A percentile compares a stretch with the other conserved stretches of the same genome.
Conservation (phyloP, 1,140 invertebrate species). For the Drosophila sproati region DNA sequence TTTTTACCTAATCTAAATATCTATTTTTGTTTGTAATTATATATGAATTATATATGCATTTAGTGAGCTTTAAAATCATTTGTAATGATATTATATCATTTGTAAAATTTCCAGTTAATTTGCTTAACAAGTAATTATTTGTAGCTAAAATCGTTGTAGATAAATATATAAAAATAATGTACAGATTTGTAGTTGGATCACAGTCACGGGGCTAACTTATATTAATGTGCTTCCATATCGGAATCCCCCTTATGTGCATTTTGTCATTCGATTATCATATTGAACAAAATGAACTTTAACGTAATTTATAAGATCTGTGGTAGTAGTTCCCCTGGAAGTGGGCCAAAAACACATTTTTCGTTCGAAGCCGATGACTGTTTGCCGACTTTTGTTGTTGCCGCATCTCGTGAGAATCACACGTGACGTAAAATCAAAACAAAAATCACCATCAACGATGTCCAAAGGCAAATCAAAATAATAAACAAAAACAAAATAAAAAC, state of each 20-base stretch:
- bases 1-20: no score
- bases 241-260: not conserved
- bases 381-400: not conserved
- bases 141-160: no score
- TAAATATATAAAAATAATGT: no score
- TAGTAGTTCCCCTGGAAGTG: slow-evolving; percentile 54
- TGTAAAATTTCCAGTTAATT: no score
- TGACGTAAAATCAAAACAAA: slow-evolving; percentile 66
- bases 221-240: not conserved
- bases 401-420: slow-evolving; percentile 59
- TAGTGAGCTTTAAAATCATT: no score
- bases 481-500: slow-evolving; percentile 5
- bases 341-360: slow-evolving; percentile 17
- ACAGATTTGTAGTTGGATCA: slow-evolving; percentile 12
- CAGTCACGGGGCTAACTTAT: not conserved
- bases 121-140: no score
- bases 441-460: slow-evolving; percentile 33
- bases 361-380: slow-evolving; percentile 24
- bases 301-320: slow-evolving; percentile 36
- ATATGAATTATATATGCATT: no score
- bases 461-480: slow-evolving; percentile 39
- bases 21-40: no score
- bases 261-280: not conserved
- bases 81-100: no score
- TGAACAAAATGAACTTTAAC: not conserved